phyloP scores from a whole-genome alignment of 2,113 vertebrate species.

The Genyomyrus donnyi region DNA sequence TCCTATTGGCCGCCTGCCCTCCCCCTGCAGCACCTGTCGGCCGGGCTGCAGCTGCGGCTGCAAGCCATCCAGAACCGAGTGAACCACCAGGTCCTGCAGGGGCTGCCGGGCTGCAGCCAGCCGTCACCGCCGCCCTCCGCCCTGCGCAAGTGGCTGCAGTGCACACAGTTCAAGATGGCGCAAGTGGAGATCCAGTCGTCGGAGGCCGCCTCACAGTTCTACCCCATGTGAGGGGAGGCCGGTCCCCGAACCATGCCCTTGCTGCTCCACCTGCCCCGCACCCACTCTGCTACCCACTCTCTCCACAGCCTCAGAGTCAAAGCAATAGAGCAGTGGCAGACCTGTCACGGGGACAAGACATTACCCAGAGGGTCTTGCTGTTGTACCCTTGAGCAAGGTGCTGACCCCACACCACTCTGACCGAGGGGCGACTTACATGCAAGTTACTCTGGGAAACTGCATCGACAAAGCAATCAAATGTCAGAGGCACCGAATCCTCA shows the following conservation, averaged over 20 bases:
- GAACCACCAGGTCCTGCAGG: slow-evolving; percentile 86
- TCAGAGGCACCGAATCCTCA: neutral
- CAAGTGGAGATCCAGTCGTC: slow-evolving; percentile 99
- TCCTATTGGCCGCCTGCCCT: neutral
- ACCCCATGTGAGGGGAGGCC: slow-evolving; percentile 76
- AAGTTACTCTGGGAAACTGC: neutral
- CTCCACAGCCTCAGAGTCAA: neutral
- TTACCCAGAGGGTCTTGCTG: neutral
- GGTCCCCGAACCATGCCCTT: neutral
- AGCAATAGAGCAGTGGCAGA: neutral
- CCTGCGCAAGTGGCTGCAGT: slow-evolving; percentile 93
- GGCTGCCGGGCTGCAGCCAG: slow-evolving; percentile 60
- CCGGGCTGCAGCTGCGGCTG: slow-evolving; percentile 88
- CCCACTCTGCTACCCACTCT: neutral
- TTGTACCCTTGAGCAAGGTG: neutral
- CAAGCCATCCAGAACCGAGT: slow-evolving; percentile 97
- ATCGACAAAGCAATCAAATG: neutral
- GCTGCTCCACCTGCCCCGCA: neutral
- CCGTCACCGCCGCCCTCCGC: slow-evolving; percentile 68
- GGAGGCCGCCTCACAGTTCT: slow-evolving; percentile 95
- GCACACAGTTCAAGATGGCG: slow-evolving; percentile 98
- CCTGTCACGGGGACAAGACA: neutral
- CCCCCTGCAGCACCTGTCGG: slow-evolving; percentile 78
- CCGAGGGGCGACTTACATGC: neutral
- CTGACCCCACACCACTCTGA: neutral